Base-by-base conservation (phyloP, 2,888 invertebrate genomes). In the Hesperia comma region DNA sequence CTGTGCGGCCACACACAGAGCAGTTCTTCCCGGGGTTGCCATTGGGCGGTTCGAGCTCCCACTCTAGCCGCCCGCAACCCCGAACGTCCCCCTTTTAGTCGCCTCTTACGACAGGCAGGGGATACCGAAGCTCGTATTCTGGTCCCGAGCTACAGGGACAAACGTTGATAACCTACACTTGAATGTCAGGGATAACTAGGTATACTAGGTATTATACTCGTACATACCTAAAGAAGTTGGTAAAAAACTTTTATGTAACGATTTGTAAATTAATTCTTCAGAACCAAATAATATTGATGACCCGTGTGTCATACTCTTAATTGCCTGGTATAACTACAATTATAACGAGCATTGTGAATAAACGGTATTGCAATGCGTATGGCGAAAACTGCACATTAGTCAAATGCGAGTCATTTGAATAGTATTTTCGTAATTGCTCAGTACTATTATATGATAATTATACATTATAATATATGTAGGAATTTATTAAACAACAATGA, bases 351-450 rank as follows among this genome's bases (percentile, higher is more conserved):
- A 19, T 21, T 17, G 21, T 61, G 53, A 62, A 54, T 62, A 55
- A 54, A 40, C 17, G 14, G 21, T 43, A 43, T 62, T 15, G 41
- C 54, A 62, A 55, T 55, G 15, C 40, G 19, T 1, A 55, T 62
- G 62, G 15, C 54, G 62, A 62, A 62, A 68, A 68, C 63, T 63
- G 40, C 14, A 49, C 43, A 51, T 55, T 53, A 51, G 21, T 32
- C 57, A 60, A 66, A 60, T 41, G 60, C 41, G 51, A 12, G 54
- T 33, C 60, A 46, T 60, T 67, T 15, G 60, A 70, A 61, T 33
- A 70, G 37, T 7, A 46, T 32, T 61, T 49, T 49, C 49, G 61
- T 19, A 61, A 61, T 19, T 6, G 6, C 15, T 60, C 17, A 7
- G 43, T 17, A 17, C 15, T 7, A 17, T 7, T 46, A 10, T 15